A percentile compares a stretch with the other conserved stretches of the same genome.
phyloP scores from a whole-genome alignment of 2,888 invertebrate species.

The Acrobasis repandana region DNA sequence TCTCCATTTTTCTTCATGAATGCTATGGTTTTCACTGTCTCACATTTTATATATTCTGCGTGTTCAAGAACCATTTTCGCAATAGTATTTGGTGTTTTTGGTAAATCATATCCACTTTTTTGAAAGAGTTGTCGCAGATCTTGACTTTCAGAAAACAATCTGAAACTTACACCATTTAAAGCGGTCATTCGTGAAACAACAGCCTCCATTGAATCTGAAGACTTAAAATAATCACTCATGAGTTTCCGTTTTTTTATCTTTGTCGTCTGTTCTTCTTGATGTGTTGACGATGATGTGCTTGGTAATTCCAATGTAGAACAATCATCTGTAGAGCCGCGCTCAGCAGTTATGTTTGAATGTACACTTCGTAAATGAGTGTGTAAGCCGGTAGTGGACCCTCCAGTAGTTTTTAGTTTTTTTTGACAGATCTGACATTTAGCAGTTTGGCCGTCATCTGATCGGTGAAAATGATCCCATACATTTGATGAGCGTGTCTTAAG shows the following conservation, averaged over 20 bases:
- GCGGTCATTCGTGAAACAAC: slow-evolving; percentile 15
- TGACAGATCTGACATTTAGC: slow-evolving; percentile 17
- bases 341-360: slow-evolving; percentile 15
- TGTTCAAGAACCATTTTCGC: slow-evolving; percentile 23
- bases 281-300: background rate
- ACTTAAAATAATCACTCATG: slow-evolving; percentile 9
- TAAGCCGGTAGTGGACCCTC: slow-evolving; percentile 17
- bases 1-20: slow-evolving; percentile 19
- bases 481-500: slow-evolving; percentile 19
- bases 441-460: slow-evolving; percentile 20
- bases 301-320: slow-evolving; percentile 2
- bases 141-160: slow-evolving; percentile 18
- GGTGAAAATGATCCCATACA: slow-evolving; percentile 21
- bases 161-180: slow-evolving; percentile 12
- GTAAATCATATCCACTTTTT: slow-evolving; percentile 3
- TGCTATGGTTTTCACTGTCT: slow-evolving; percentile 18
- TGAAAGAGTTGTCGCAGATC: slow-evolving; percentile 20
- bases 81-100: slow-evolving; percentile 18
- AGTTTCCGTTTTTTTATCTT: slow-evolving; percentile 11
- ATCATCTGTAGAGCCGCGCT: background rate
- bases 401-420: slow-evolving; percentile 19
- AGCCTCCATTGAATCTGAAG: slow-evolving; percentile 12
- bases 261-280: slow-evolving; percentile 6
- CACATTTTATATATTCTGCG: slow-evolving; percentile 22
- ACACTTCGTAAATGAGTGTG: slow-evolving; percentile 15